Evolutionary conservation across 2,113 vertebrate species (phyloP), one percentile per base, ranked within the genome.

Genomic region (Nesogale talazaci): DNA sequence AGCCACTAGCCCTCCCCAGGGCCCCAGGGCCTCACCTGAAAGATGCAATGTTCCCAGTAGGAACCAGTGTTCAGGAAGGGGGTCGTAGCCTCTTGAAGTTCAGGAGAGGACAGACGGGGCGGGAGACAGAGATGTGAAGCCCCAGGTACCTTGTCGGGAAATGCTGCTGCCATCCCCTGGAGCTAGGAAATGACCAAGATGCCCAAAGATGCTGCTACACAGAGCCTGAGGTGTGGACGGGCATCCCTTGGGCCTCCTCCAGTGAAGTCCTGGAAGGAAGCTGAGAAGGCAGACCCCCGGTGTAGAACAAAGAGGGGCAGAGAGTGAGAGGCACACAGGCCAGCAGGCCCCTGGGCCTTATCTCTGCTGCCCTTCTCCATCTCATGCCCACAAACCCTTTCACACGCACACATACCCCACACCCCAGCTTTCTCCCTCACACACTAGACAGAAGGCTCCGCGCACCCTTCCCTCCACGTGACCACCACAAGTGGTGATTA

Each of bases 111-210:
- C 9, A 3, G 1, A 31, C 19, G 63, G 61, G 23, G 38, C 36
- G 17, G 23, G 0, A 23, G 20, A 9, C 57, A 46, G 40, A 77
- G 86, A 9, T 4, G 2, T 7, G 46, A 22, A 27, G 52, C 3
- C 36, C 25, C 79, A 40, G 40, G 15, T 36, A 67, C 81, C 65
- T 5, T 20, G 9, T 25, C 23, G 4, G 23, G 31, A 23, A 6
- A 61, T 1, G 0, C 36, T 19, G 16, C 19, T 31, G 15, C 5
- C 12, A 2, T 16, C 10, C 6, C 31, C 42, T 40, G 1, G 31
- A 8, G 34, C 22, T 34, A 52, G 10, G 40, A 46, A 70, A 70
- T 74, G 12, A 2, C 52, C 59, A n/a, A n/a, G n/a, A n/a, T n/a
- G n/a, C n/a, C n/a, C n/a, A n/a, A 17, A 16, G 42, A 16, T 10